These are phyloP conservation scores for Amphiura filiformis DNA, from an alignment of 35 echinoderm and acorn worm genomes.

Conservation along the genomic window DNA sequence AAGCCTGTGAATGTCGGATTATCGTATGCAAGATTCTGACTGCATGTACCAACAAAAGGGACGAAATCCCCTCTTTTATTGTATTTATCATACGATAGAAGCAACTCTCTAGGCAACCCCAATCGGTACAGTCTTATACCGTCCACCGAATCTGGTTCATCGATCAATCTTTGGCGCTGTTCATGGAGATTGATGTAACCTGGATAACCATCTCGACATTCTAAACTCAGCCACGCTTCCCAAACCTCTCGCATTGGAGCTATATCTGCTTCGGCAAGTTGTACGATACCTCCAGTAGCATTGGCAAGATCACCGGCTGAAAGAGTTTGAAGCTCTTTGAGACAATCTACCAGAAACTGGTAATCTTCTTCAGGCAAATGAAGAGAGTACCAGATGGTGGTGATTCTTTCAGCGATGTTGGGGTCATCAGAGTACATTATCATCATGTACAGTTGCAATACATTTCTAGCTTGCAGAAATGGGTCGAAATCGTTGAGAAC, in stretches of 20 bases:
- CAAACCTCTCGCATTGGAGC: too few species aligned
- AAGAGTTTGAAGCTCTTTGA: not conserved
- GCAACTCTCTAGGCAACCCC: too few species aligned
- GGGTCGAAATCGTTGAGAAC: slow-evolving; percentile 53
- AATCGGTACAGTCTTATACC: too few species aligned
- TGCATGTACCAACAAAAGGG: not conserved
- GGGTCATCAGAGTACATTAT: not conserved
- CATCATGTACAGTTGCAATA: slow-evolving; percentile 67
- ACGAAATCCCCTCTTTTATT: not conserved
- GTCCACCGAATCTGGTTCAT: too few species aligned
- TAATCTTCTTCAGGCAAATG: slow-evolving; percentile 27
- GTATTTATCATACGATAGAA: not conserved
- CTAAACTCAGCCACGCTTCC: not conserved
- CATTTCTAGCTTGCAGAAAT: slow-evolving; percentile 59
- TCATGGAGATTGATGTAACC: not conserved
- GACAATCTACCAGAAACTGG: slow-evolving; percentile 1
- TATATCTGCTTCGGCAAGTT: too few species aligned
- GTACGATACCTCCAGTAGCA: not conserved
- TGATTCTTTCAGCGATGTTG: not conserved
- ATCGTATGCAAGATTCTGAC: not conserved
- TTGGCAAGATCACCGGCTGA: not conserved
- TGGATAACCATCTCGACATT: not conserved
- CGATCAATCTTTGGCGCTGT: too few species aligned
- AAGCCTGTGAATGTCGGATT: not conserved
- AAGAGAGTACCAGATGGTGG: slow-evolving; percentile 47